Evolutionary conservation across 2,888 invertebrate species (phyloP).

Genomic region (Chloroclysta siterata): DNA sequence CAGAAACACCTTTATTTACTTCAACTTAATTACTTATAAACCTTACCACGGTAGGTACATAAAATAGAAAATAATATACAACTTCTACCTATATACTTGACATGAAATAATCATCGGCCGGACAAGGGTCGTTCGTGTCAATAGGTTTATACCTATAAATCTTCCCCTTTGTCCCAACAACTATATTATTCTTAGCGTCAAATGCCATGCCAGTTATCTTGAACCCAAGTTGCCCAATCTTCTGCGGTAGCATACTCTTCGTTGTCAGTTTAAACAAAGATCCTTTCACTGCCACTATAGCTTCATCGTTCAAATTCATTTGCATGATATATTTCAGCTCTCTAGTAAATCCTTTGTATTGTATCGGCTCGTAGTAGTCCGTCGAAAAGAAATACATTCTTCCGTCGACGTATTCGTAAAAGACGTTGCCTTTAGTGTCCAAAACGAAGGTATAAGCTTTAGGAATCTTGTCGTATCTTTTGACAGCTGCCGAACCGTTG

Average conservation of each 20-base stretch:
- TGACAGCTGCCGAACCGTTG: constrained; percentile 74
- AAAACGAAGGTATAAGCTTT: constrained; percentile 75
- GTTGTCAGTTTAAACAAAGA: constrained; percentile 66
- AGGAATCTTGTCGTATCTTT: constrained; percentile 70
- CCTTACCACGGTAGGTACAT: background rate
- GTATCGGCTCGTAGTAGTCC: constrained; percentile 73
- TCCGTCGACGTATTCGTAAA: constrained; percentile 76
- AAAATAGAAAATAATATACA: no score
- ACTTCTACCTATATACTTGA: constrained; percentile 65
- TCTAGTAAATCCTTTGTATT: constrained; percentile 76
- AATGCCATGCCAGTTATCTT: constrained; percentile 76
- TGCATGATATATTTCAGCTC: constrained; percentile 74
- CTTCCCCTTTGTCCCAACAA: constrained; percentile 78
- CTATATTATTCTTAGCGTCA: constrained; percentile 71
- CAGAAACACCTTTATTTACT: constrained; percentile 6
- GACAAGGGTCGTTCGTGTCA: constrained; percentile 70
- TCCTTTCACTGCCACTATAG: constrained; percentile 74
- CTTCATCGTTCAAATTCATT: constrained; percentile 71
- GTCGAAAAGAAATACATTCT: constrained; percentile 71
- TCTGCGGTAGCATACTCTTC: constrained; percentile 67
- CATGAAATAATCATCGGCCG: constrained; percentile 77
- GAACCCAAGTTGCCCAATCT: constrained; percentile 72
- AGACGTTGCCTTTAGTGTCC: constrained; percentile 70
- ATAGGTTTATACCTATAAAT: constrained; percentile 74
- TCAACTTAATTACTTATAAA: no score